Evolutionary conservation across 2,888 invertebrate species (phyloP).

Genomic region (Agrochola litura): DNA sequence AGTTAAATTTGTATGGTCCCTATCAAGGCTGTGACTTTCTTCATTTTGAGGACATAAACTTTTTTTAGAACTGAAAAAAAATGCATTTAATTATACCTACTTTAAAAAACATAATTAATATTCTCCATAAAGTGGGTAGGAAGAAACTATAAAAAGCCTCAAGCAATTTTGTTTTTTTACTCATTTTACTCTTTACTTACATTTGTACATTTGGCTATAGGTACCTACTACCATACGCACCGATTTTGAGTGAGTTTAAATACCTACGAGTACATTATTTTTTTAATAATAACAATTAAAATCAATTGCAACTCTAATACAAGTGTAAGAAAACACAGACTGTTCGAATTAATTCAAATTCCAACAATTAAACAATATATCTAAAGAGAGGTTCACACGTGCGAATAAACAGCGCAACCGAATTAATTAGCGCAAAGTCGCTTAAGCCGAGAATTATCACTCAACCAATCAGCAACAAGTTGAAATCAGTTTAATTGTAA

Average conservation of each 20-base stretch:
- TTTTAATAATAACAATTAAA: background rate
- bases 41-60: background rate
- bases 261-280: background rate
- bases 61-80: background rate
- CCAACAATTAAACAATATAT: constrained; percentile 24
- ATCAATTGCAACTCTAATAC: constrained; percentile 5
- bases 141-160: too few relatives aligned
- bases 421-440: constrained; percentile 59
- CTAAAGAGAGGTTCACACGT: constrained; percentile 51
- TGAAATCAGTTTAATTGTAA: constrained; percentile 48
- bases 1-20: background rate
- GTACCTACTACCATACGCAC: background rate
- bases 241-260: background rate
- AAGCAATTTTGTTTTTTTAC: too few relatives aligned
- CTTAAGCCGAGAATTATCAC: constrained; percentile 60
- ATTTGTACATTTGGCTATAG: too few relatives aligned
- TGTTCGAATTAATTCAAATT: constrained; percentile 32
- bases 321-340: background rate
- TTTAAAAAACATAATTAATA: too few relatives aligned
- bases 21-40: background rate
- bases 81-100: too few relatives aligned
- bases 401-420: constrained; percentile 30
- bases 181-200: too few relatives aligned
- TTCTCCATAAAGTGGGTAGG: too few relatives aligned
- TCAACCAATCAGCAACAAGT: constrained; percentile 56